Evolutionary conservation across 2,888 invertebrate genomes (phyloP).

Genomic region (Lumbricus terrestris): DNA sequence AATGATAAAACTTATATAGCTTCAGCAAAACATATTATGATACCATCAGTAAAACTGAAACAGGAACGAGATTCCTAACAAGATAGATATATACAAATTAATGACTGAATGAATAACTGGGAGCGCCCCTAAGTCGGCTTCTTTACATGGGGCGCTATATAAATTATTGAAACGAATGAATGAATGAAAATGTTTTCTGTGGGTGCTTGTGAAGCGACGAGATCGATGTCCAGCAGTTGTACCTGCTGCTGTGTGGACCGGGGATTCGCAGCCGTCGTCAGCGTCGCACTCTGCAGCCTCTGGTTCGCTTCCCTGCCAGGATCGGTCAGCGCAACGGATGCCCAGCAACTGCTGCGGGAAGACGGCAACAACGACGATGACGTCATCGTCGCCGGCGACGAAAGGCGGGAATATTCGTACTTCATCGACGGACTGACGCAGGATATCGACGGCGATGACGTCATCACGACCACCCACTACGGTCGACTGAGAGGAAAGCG

Average conservation of each 20-base stretch:
- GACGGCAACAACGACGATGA: background rate
- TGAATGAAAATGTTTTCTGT: background rate
- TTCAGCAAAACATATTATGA: background rate
- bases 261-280: background rate
- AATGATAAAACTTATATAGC: background rate
- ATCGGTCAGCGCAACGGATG: background rate
- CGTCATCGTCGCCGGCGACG: background rate
- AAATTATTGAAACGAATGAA: too few species aligned
- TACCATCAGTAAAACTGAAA: background rate
- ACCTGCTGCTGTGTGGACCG: background rate
- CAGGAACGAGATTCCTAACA: background rate
- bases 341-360: background rate
- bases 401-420: background rate
- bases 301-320: background rate
- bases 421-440: constrained; percentile 12
- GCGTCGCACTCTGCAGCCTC: background rate
- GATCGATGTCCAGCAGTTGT: background rate
- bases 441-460: constrained; percentile 16
- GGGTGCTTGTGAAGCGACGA: background rate
- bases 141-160: too few species aligned
- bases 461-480: background rate
- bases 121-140: too few species aligned
- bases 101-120: too few species aligned
- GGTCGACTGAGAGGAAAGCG: constrained; percentile 17
- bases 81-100: too few species aligned